These are phyloP conservation scores for Smutsia gigantea DNA, from an alignment of 2,797 vertebrate genomes.

Conservation along the genomic window DNA sequence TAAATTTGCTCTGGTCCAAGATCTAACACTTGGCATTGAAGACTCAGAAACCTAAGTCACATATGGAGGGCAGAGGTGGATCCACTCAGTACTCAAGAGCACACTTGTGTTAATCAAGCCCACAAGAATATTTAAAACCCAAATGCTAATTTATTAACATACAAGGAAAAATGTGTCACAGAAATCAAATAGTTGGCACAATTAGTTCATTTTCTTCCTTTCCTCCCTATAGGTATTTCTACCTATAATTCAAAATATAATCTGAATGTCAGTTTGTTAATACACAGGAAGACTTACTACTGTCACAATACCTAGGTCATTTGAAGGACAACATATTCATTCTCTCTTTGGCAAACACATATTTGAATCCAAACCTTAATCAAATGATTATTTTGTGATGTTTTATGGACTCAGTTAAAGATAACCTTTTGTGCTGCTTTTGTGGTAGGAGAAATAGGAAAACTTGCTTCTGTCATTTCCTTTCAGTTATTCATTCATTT, in stretches of 20 bases:
- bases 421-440: background rate
- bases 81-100: background rate
- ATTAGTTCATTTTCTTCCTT: background rate
- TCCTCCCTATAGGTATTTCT: background rate
- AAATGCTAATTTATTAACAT: conserved; percentile 25
- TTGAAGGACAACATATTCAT: background rate
- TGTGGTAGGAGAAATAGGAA: background rate
- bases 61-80: background rate
- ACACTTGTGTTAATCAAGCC: background rate
- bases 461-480: background rate
- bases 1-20: background rate
- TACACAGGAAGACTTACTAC: background rate
- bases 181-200: background rate
- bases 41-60: conserved; percentile 16
- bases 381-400: background rate
- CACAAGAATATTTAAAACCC: background rate
- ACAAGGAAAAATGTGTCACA: background rate
- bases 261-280: background rate
- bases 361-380: background rate
- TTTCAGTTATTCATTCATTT: background rate
- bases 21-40: background rate
- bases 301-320: background rate
- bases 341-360: background rate
- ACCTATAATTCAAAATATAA: background rate
- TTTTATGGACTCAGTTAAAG: conserved; percentile 14